Evolutionary conservation across 2,888 invertebrate species (phyloP), one percentile per base, ranked within the genome.

Genomic region (Conus canariensis): DNA sequence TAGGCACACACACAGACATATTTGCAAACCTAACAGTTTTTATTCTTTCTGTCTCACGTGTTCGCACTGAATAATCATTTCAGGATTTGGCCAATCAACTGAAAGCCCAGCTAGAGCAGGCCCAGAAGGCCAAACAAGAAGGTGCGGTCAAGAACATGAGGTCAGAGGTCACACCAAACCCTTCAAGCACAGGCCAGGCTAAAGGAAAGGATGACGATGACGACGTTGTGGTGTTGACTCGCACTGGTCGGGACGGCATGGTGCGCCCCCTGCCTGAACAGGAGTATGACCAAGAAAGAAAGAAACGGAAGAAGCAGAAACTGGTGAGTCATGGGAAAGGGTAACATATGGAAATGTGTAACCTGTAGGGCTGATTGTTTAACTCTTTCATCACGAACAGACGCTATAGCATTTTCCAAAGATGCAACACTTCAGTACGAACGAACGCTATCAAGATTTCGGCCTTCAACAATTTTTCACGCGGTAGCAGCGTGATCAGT

Each of bases 71-170:
- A 45, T 45, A 45, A 10, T 2, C 8, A 3, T 64, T 64, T 16
- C 64, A 97, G 95, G 97, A 97, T 92, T 95, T 98, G 89, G 98
- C 98, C 0, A 95, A 96, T 74, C 97, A 98, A 95, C 96, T 99
- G 85, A 98, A 98, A 96, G 95, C 96, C 6, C 97, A 98, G 96
- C 96, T 99, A 83, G 98, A 98, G 92, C 96, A 96, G 58, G 98
- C 98, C 0, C 97, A 98, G 93, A 97, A 97, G 90, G 96, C 94
- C 87, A 94, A 87, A 90, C 92, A 83, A 92, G 92, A 80, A 92
- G 85, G 14, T 45, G 77, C 22, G 12, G 56, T 45, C 85, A 83
- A 83, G 82, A 64, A 64, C 16, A 16, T 2, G 16, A 58, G 82
- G 82, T 83, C 82, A 19, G 82, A 86, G 45, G 86, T n/a, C 88